These are phyloP conservation scores for Caenorhabditis sp. DNA, from an alignment of 2,888 invertebrate genomes.

Conservation along the genomic window DNA sequence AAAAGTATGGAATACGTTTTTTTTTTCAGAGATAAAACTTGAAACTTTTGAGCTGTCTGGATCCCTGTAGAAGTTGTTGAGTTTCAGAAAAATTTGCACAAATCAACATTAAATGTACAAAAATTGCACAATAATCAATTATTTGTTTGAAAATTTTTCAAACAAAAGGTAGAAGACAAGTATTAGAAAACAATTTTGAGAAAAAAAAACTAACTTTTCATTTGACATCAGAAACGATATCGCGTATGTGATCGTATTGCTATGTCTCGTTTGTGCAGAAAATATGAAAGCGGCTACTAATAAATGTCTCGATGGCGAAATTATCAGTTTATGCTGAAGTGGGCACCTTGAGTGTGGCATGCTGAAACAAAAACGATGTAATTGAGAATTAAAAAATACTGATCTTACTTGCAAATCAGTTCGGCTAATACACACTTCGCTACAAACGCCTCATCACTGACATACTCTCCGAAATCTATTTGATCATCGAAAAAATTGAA, in stretches of 20 bases:
- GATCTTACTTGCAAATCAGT: conserved; percentile 63
- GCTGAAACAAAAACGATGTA: conserved; percentile 4
- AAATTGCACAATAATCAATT: too few relatives aligned
- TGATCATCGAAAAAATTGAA: conserved; percentile 50
- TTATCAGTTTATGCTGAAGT: conserved; percentile 60
- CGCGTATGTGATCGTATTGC: conserved; percentile 55
- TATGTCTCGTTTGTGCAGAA: conserved; percentile 40
- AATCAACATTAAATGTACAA: too few relatives aligned
- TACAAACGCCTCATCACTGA: conserved; percentile 62
- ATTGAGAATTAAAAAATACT: not conserved
- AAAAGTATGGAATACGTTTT: conserved; percentile 24
- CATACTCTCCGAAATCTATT: conserved; percentile 39
- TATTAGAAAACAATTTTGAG: too few relatives aligned
- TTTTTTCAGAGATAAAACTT: too few relatives aligned
- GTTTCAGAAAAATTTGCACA: too few relatives aligned
- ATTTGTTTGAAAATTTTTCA: too few relatives aligned
- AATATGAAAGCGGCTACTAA: conserved; percentile 60
- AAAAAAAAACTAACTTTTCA: conserved; percentile 32
- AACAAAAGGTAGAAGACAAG: too few relatives aligned
- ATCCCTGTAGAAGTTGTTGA: too few relatives aligned
- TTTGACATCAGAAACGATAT: conserved; percentile 59
- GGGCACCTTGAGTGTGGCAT: conserved; percentile 38
- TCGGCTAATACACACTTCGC: conserved; percentile 66
- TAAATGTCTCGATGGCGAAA: conserved; percentile 57
- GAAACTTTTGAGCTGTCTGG: too few relatives aligned